A percentile compares a stretch with the other conserved stretches of the same genome.
Evolutionary conservation across 2,888 invertebrate genomes (phyloP).

Genomic region (Platycnemis pennipes): DNA sequence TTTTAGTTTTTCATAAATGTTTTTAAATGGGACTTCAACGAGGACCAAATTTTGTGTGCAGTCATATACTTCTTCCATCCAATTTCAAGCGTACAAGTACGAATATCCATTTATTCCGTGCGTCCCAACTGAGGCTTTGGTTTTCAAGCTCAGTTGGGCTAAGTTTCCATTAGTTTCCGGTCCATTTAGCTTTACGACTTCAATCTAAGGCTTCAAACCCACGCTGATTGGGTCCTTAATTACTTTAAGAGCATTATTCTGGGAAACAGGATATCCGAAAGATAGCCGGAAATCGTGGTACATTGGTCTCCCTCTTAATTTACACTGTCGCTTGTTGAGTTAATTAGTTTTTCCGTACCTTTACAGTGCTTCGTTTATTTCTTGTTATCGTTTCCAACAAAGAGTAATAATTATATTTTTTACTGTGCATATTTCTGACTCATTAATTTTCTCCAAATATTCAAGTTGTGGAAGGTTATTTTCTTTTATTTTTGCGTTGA

Average conservation of each 20-base stretch:
- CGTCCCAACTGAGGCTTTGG: background rate
- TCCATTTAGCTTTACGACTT: slow-evolving; percentile 24
- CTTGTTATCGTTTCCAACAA: too few relatives aligned
- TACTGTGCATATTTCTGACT: too few relatives aligned
- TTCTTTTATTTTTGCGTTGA: too few relatives aligned
- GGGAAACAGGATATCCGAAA: background rate
- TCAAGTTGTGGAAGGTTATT: too few relatives aligned
- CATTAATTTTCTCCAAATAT: too few relatives aligned
- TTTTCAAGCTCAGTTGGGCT: slow-evolving; percentile 10
- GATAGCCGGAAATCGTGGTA: background rate
- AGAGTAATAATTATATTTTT: too few relatives aligned
- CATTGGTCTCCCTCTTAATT: background rate
- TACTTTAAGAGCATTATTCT: background rate
- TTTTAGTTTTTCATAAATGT: too few relatives aligned
- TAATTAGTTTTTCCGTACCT: background rate
- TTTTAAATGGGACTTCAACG: too few relatives aligned
- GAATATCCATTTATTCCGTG: background rate
- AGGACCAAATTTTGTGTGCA: background rate
- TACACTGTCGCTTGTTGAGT: background rate
- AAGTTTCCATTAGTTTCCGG: background rate
- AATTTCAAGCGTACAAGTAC: background rate
- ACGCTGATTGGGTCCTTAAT: background rate
- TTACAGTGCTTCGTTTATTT: too few relatives aligned
- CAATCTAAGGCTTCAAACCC: slow-evolving; percentile 19
- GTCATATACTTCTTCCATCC: background rate